A percentile compares a stretch with the other conserved stretches of the same genome.
Evolutionary conservation across 23 tunicate genomes (phyloP).

Genomic region (Botrylloides violaceus): DNA sequence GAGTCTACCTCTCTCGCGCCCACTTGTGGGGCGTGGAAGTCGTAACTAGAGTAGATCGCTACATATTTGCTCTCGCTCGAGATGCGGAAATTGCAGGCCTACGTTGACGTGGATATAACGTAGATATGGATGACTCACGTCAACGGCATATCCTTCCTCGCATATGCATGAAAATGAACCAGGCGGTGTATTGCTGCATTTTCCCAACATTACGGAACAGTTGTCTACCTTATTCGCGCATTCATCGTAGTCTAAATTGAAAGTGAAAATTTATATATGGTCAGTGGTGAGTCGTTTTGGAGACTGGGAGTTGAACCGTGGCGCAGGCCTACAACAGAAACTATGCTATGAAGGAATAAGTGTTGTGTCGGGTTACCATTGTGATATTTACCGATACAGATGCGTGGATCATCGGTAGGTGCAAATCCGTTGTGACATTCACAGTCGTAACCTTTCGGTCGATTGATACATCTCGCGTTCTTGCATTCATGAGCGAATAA

Average conservation of each 20-base stretch:
- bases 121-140: background rate
- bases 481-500: slow-evolving; percentile 29
- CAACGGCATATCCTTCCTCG: background rate
- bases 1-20: too few species aligned
- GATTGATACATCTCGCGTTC: slow-evolving; percentile 53
- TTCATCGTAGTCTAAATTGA: slow-evolving; percentile 9
- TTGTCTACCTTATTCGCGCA: background rate
- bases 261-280: background rate
- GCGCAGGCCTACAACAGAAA: too few species aligned
- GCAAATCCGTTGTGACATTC: slow-evolving; percentile 41
- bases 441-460: slow-evolving; percentile 35
- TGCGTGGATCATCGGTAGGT: background rate
- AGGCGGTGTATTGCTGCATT: slow-evolving; percentile 26
- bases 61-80: too few species aligned
- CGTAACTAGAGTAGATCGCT: too few species aligned
- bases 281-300: too few species aligned
- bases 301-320: too few species aligned
- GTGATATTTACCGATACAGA: slow-evolving; percentile 29
- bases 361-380: background rate
- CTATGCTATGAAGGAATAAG: too few species aligned
- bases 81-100: too few species aligned
- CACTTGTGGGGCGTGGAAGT: too few species aligned
- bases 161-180: slow-evolving; percentile 22
- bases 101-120: too few species aligned
- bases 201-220: slow-evolving; percentile 1